Percentiles rank a stretch among this genome's conserved stretches.
phyloP scores from a whole-genome alignment of 2,888 invertebrate genomes.

The Rhimphoctona megacephalus region DNA sequence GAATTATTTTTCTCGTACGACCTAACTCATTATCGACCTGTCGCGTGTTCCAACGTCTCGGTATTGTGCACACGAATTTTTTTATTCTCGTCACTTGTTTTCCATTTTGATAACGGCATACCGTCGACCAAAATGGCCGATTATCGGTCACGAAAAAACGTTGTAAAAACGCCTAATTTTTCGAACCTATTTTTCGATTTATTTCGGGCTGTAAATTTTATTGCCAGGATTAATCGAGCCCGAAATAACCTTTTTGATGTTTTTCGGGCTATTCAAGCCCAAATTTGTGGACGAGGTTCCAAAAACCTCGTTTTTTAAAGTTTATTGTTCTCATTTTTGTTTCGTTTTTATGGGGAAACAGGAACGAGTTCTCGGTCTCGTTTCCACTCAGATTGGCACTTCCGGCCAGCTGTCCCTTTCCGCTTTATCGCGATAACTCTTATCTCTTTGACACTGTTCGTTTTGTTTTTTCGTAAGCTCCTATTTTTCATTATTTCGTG shows the following conservation, averaged over 20 bases:
- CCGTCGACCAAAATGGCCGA: conserved; percentile 63
- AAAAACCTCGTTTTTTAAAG: neutral
- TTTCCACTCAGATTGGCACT: conserved; percentile 73
- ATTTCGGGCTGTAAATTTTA: conserved; percentile 2
- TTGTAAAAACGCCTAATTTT: neutral
- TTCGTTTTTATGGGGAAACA: neutral
- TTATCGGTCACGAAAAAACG: neutral
- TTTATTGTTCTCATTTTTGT: neutral
- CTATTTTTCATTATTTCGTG: neutral
- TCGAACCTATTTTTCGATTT: neutral
- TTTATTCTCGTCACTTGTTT: neutral
- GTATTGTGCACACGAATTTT: conserved; percentile 37
- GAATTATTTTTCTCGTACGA: conserved; percentile 33
- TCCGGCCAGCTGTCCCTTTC: conserved; percentile 75
- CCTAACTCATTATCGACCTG: conserved; percentile 49
- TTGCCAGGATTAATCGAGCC: neutral
- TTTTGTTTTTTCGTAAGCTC: conserved; percentile 17
- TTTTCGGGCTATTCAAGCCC: neutral
- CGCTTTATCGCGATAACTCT: conserved; percentile 53
- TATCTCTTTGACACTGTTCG: conserved; percentile 7
- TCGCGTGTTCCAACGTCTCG: conserved; percentile 59
- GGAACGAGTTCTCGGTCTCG: conserved; percentile 30
- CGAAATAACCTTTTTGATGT: neutral
- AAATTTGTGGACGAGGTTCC: neutral
- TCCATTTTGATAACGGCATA: conserved; percentile 69